phyloP scores from a whole-genome alignment of 1,140 invertebrate species.

The Euglossa dilemma region DNA sequence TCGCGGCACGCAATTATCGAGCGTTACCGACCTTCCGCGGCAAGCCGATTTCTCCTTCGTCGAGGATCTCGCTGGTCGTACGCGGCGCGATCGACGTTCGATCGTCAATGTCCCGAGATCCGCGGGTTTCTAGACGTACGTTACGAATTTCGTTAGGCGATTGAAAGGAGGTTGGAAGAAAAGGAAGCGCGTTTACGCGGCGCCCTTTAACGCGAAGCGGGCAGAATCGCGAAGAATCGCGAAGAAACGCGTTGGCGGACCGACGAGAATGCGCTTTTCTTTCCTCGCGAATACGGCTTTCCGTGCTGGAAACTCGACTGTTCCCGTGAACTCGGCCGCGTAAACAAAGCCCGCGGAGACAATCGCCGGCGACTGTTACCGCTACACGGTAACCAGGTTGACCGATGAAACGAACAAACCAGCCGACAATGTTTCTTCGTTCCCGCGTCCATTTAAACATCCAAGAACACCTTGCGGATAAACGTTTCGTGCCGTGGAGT shows the following conservation, averaged over 20 bases:
- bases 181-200: not conserved
- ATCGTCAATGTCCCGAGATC: not conserved
- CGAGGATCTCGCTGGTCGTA: too few species aligned
- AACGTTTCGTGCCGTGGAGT: too few species aligned
- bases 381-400: not conserved
- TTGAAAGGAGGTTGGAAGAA: not conserved
- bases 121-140: too few species aligned
- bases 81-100: too few species aligned
- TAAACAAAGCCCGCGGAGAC: slow-evolving; percentile 13
- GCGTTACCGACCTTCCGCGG: too few species aligned
- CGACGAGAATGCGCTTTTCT: slow-evolving; percentile 27
- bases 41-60: too few species aligned
- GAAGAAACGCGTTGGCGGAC: slow-evolving; percentile 3
- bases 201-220: slow-evolving; percentile 3
- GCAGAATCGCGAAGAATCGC: slow-evolving; percentile 14
- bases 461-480: too few species aligned
- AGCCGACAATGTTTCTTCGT: too few species aligned
- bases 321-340: not conserved
- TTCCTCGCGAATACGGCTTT: not conserved
- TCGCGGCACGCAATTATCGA: too few species aligned
- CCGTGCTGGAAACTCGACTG: not conserved
- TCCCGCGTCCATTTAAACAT: too few species aligned
- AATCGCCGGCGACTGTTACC: not conserved
- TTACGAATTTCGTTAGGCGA: not conserved
- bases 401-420: not conserved